Base-by-base conservation (phyloP, 2,797 vertebrate species). In the Acanthurus lineatus region DNA sequence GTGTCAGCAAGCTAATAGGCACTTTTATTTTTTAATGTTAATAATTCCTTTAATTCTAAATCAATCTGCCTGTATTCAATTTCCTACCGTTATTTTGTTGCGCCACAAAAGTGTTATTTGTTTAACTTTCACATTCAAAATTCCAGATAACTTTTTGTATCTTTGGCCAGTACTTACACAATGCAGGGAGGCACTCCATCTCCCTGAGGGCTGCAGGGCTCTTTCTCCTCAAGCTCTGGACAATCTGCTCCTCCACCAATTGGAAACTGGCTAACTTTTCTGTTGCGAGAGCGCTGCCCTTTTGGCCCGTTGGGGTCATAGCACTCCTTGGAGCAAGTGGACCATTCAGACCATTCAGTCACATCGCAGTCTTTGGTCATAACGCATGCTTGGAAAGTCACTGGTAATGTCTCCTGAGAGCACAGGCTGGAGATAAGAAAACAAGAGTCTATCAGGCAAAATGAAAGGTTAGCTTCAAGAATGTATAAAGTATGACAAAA, bases 341-440 rank as follows among this genome's bases (percentile, higher is more conserved):
- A 96, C 98, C 98, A 99, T 42, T 97, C 96, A 0, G 96, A 95
- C 98, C 98, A 99, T 69, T 98, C 97, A 0, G 95, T 95, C 66
- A 97, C 95, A 32, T 98, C 96, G 45, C 98, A 99, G 83, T 97
- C 97, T 90, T 96, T 97, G 38, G 94, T 90, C 62, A 97, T 93
- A 76, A 99, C 96, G 19, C 98, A 99, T 63, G 97, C 97, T 91
- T 98, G 97, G 93, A 97, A 97, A 0, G 96, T 97, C 80, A 97
- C 86, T 1, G 97, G 98, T 32, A 98, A 80, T 5, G 92, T 95
- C 57, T 98, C 96, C 90, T 97, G 96, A 8, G 94, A 94, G 85
- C 98, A 99, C 68, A 97, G 93, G 87, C 98, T 99, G 93, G 0
- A 78, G 28, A 58, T 6, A 9, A 70, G 45, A 54, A 49, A 38